phyloP scores from a whole-genome alignment of 2,113 vertebrate genomes.

The Scortum barcoo region DNA sequence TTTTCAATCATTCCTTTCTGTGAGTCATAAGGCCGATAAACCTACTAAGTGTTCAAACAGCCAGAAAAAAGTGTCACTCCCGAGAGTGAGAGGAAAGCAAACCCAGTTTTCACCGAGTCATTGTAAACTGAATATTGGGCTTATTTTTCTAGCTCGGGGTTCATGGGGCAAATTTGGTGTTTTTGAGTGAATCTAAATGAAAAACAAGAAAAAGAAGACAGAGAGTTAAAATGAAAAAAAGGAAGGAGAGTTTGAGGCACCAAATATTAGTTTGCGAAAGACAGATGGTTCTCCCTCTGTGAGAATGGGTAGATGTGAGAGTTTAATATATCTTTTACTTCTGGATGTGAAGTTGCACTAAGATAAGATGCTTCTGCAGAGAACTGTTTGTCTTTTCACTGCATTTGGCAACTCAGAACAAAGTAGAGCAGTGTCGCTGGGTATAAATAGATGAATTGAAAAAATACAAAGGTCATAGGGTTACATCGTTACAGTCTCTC shows the following conservation, averaged over 20 bases:
- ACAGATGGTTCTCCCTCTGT: background rate
- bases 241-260: background rate
- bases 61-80: constrained; percentile 1
- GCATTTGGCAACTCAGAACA: background rate
- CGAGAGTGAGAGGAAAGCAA: constrained; percentile 18
- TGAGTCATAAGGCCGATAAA: constrained; percentile 42
- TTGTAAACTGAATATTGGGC: constrained; percentile 54
- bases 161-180: background rate
- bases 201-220: background rate
- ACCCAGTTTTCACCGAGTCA: constrained; percentile 26
- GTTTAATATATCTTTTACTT: background rate
- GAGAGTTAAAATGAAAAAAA: background rate
- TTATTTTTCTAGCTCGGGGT: background rate
- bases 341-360: background rate
- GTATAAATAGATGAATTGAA: background rate
- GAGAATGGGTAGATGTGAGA: background rate
- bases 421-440: background rate
- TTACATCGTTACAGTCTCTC: constrained; percentile 45
- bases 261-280: background rate
- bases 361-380: background rate
- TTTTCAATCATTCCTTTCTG: constrained; percentile 27
- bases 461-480: background rate
- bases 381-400: background rate
- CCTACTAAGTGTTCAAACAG: constrained; percentile 23
- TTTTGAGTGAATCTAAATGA: constrained; percentile 1